Percentiles rank a stretch among this genome's conserved stretches.
Conservation (phyloP, 2,113 vertebrate species). For the Caretta caretta region DNA sequence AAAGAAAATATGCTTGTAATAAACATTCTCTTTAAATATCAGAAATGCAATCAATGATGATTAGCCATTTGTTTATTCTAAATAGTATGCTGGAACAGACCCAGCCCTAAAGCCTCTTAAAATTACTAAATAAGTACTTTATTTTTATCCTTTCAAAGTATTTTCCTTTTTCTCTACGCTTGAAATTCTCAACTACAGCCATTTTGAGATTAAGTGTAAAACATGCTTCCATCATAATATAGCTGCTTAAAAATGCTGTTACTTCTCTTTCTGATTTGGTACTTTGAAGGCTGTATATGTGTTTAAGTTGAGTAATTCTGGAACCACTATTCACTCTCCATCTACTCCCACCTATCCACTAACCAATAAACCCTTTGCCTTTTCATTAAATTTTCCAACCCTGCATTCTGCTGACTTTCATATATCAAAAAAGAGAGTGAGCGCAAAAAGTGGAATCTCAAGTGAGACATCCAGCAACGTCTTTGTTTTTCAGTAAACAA, state of each 20-base stretch:
- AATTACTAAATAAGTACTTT: background rate
- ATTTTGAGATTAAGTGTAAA: background rate
- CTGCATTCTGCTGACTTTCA: slow-evolving; percentile 1
- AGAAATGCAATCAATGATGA: accelerated
- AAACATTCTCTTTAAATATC: background rate
- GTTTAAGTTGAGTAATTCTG: background rate
- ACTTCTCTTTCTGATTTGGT: background rate
- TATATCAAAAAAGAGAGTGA: background rate
- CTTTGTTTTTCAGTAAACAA: slow-evolving; percentile 30
- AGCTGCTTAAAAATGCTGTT: background rate
- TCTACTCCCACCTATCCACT: background rate
- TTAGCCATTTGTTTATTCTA: background rate
- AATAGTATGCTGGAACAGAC: background rate
- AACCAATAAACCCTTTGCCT: background rate
- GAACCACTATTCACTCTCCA: background rate
- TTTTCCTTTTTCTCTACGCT: background rate
- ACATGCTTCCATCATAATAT: background rate
- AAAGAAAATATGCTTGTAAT: background rate
- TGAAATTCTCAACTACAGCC: background rate
- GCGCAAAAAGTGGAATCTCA: background rate
- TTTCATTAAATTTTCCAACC: background rate
- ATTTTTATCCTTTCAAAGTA: background rate
- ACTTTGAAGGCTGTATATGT: background rate
- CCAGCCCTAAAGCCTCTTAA: background rate
- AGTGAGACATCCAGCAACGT: background rate